Conservation (phyloP, 1,140 invertebrate species). For the Drosophila virilis region DNA sequence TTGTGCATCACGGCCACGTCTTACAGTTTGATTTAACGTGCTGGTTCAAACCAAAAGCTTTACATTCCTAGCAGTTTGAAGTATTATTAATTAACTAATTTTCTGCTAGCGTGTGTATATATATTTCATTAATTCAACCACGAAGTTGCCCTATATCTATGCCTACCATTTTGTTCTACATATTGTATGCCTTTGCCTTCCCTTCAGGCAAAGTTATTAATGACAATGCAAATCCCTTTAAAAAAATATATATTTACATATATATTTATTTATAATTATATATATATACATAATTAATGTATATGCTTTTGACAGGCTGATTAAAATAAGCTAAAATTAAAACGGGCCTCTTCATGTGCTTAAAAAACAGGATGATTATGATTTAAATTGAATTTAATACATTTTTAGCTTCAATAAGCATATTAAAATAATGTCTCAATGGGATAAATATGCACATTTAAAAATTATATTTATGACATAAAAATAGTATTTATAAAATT, state of each 20-base stretch:
- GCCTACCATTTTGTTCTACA: not conserved
- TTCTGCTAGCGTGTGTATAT: too few relatives aligned
- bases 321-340: not conserved
- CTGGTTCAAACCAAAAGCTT: too few relatives aligned
- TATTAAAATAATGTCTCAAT: not conserved
- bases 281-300: conserved; percentile 7
- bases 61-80: too few relatives aligned
- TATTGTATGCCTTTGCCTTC: not conserved
- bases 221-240: not conserved
- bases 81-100: too few relatives aligned
- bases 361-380: not conserved
- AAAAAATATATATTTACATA: not conserved
- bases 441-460: not conserved
- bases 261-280: not conserved
- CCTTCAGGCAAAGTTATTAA: not conserved
- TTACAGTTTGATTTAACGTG: too few relatives aligned
- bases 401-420: not conserved
- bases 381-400: not conserved
- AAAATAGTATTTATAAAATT: not conserved
- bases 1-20: too few relatives aligned
- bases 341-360: not conserved
- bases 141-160: too few relatives aligned
- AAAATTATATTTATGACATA: not conserved
- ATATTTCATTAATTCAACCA: too few relatives aligned
- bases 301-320: not conserved